Base-by-base conservation (phyloP, 2,113 vertebrate genomes). In the Forbesichthys papilliferus region DNA sequence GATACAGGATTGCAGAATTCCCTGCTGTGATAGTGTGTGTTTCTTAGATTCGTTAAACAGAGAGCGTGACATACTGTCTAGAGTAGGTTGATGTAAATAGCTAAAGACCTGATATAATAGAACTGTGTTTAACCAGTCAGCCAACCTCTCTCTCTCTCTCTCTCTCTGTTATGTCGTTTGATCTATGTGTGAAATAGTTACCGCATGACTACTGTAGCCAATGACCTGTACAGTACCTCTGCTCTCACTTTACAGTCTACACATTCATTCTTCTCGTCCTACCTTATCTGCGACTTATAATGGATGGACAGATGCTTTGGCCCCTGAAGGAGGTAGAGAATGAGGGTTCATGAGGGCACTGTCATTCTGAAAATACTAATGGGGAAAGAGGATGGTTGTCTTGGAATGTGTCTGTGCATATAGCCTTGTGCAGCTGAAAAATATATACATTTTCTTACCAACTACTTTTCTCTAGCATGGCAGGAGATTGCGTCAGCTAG, bases 31-130 rank as follows among this genome's bases (percentile, higher is more conserved):
- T 56, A 52, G 76, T 83, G 75, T 77, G 73, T 34, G 73, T 73
- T 62, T 64, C 14, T 66, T 63, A 87, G 83, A 89, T 89, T 70
- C 74, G 63, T 88, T 82, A 77, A 90, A 80, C 88, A 89, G 87
- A 83, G 49, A n/a, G 34, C 10, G 34, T 36, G 58, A 81, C 71
- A 64, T 80, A 27, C 27, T 27, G 27, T 27, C 27, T 27, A 33
- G 82, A 83, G 77, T 66, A 16, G 53, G 56, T 61, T 33, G 47
- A 54, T 68, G 65, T 76, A 69, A 51, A 66, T 52, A 63, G 62
- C 16, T 16, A 6, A 34, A 60, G 51, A 76, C 66, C 46, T 46
- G 56, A 71, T 57, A 74, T 27, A 67, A 46, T 58, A n/a, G 13
- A 11, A 10, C 73, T 74, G 64, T 71, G 63, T 62, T 42, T 36